Evolutionary conservation across 2,113 vertebrate species (phyloP).

Genomic region (Panthera leo): DNA sequence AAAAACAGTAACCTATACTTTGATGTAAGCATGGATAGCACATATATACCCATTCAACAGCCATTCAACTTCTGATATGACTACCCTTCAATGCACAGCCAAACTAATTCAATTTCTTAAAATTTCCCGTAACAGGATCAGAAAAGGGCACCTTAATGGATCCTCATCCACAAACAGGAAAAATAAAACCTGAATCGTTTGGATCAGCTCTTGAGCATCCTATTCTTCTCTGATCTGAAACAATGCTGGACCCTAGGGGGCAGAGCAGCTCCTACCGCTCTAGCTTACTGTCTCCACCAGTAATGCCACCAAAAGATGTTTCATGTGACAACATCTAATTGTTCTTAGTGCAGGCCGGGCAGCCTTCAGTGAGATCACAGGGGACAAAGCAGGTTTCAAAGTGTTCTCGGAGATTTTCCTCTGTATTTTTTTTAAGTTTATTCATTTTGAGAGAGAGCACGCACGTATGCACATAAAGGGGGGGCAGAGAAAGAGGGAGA

Average conservation of each 20-base stretch:
- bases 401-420: neutral
- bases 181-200: neutral
- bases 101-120: neutral
- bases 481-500: no score
- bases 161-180: neutral
- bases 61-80: neutral
- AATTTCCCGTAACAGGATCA: neutral
- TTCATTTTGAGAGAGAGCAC: no score
- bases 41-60: neutral
- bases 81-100: neutral
- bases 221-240: neutral
- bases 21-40: neutral
- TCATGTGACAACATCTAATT: neutral
- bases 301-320: neutral
- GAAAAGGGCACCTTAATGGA: neutral
- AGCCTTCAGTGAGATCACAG: neutral
- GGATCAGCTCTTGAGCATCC: neutral
- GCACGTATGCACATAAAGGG: no score
- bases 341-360: neutral
- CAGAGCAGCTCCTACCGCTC: neutral
- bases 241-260: neutral
- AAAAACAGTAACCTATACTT: constrained; percentile 27
- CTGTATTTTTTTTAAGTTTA: neutral
- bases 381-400: neutral
- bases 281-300: neutral